Evolutionary conservation across 2,888 invertebrate species (phyloP), one percentile per base, ranked within the genome.

Genomic region (Tromatobia lineatoria): DNA sequence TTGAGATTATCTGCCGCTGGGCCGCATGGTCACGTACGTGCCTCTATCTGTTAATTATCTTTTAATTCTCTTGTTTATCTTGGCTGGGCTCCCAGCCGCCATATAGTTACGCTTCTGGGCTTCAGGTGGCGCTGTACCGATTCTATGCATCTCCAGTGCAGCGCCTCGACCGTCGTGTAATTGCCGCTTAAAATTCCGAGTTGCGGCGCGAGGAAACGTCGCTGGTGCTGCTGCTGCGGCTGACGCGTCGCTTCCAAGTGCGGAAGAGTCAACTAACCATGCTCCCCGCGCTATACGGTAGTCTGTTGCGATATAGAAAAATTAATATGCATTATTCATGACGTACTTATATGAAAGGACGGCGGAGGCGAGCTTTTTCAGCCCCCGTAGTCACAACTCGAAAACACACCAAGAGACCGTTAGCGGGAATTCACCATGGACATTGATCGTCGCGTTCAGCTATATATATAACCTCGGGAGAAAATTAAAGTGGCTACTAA

Each of bases 41-140:
- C 85, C 86, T 85, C 87, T 88, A 90, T 90, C 89, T 86, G 89
- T 91, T 92, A 91, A 91, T 93, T 91, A 92, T 91, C 92, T 91
- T 93, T 92, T 92, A 91, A 93, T 92, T 90, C 91, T 91, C 91
- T 92, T 89, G 91, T 92, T 91, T 93, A 91, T 92, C 91, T 91
- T 90, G 88, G 89, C 89, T 79, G 64, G 73, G 82, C 45, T 86
- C 87, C 74, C 73, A 79, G 54, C n/a, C 1, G 6, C 50, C 18
- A 4, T 50, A 18, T 50, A 50, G 18, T 18, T n/a, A 50, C 15
- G 25, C 0, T 11, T 20, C 13, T 20, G 23, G 42, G 74, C 61
- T 59, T 69, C 11, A 18, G 34, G 42, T n/a, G 57, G 23, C 38
- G 64, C 45, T 38, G 23, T 57, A 59, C 54, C 25, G 47, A 38